Conservation (phyloP, 1,140 invertebrate genomes). For the Pteromalus puparum region DNA sequence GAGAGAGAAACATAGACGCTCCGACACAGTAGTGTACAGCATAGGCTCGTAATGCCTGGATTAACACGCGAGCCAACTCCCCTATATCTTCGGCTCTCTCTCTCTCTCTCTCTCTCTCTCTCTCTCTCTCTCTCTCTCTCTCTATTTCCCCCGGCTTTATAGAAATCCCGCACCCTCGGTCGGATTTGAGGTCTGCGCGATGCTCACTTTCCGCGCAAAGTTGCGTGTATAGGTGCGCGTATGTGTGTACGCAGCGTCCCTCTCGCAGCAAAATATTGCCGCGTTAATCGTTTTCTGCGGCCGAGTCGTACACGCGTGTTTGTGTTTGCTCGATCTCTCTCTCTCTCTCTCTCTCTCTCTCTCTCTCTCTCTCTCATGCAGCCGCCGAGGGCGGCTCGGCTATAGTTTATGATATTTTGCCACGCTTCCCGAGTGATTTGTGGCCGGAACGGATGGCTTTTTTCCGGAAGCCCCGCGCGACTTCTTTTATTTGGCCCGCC, state of each 20-base stretch:
- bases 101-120: background rate
- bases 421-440: background rate
- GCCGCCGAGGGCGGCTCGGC: background rate
- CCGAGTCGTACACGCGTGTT: background rate
- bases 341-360: background rate
- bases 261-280: constrained; percentile 15
- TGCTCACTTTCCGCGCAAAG: constrained; percentile 47
- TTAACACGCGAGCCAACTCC: constrained; percentile 67
- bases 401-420: constrained; percentile 40
- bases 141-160: constrained; percentile 61
- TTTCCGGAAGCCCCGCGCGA: background rate
- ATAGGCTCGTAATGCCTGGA: constrained; percentile 65
- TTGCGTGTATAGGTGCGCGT: background rate
- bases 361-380: background rate
- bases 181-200: constrained; percentile 57
- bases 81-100: constrained; percentile 54
- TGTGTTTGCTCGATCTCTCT: background rate
- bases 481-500: background rate
- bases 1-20: constrained; percentile 14
- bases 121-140: background rate
- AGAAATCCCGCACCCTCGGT: constrained; percentile 60
- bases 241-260: background rate
- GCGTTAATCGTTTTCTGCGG: constrained; percentile 33
- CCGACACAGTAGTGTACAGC: background rate
- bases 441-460: background rate